phyloP scores from a whole-genome alignment of 2,888 invertebrate genomes.

The Carcina quercana region DNA sequence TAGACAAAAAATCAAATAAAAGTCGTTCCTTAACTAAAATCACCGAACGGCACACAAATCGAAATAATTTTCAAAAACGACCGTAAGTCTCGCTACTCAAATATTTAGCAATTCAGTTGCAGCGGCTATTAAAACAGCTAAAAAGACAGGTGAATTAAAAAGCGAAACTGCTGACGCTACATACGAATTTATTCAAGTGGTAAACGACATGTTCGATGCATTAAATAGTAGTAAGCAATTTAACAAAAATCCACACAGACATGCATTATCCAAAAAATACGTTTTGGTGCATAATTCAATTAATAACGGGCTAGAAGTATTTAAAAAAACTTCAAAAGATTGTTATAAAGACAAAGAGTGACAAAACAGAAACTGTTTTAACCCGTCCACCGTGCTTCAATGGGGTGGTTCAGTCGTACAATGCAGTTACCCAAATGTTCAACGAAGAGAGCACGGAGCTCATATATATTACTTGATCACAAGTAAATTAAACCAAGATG shows the following conservation, averaged over 20 bases:
- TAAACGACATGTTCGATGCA: slow-evolving; percentile 6
- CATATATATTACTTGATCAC: slow-evolving; percentile 11
- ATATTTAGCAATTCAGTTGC: slow-evolving; percentile 13
- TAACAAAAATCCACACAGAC: slow-evolving; percentile 8
- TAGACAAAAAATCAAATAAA: slow-evolving; percentile 4
- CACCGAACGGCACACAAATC: slow-evolving; percentile 3
- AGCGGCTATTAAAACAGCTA: slow-evolving; percentile 9
- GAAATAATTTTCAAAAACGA: slow-evolving; percentile 12
- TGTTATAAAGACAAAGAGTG: neutral
- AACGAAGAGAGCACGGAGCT: slow-evolving; percentile 5
- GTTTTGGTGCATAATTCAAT: too few relatives aligned
- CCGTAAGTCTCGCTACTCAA: slow-evolving; percentile 11
- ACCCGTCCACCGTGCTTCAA: slow-evolving; percentile 7
- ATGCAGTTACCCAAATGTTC: slow-evolving; percentile 2
- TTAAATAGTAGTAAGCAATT: slow-evolving; percentile 6
- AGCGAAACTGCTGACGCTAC: slow-evolving; percentile 12
- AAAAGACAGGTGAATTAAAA: slow-evolving; percentile 5
- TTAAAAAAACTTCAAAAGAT: slow-evolving; percentile 2
- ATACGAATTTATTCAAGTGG: slow-evolving; percentile 9
- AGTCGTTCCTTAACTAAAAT: slow-evolving; percentile 7
- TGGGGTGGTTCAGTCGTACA: slow-evolving; percentile 4
- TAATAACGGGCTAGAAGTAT: neutral
- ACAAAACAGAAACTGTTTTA: neutral
- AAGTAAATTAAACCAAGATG: slow-evolving; percentile 14
- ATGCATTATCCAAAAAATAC: slow-evolving; percentile 2